Evolutionary conservation across 2,797 vertebrate genomes (phyloP), one percentile per base, ranked within the genome.

Genomic region (Syndactyla subalaris): DNA sequence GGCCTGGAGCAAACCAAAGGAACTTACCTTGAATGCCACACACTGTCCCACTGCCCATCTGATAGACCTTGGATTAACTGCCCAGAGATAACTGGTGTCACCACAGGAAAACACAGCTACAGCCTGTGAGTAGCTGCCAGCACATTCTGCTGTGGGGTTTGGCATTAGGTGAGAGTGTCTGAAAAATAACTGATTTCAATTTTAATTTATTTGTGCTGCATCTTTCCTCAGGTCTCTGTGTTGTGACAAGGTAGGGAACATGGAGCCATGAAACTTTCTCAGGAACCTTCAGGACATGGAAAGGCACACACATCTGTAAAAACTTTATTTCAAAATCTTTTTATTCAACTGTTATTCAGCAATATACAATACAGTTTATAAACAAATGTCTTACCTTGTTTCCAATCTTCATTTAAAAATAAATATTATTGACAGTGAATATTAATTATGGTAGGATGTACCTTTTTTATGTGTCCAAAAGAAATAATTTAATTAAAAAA

Each of bases 341-440:
- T 99, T 98, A 98, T 98, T 99, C 97, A 98, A 98, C 97, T 98
- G 98, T 98, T 98, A 98, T 98, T 98, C 97, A 97, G 98, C 98
- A 98, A 98, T 98, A 98, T 98, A 98, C 98, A 99, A 98, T 98
- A 98, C 98, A 97, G 97, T 98, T 98, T 98, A 98, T 98, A 99
- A 99, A 99, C 98, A 98, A 99, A 98, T 98, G 98, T 98, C 98
- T 98, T 98, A 98, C 98, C 98, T 98, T 98, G 98, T 98, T 98
- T 98, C 98, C 98, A 98, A 98, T 98, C 98, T 98, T 99, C 98
- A 98, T 98, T 99, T 98, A 99, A 99, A 99, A 99, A 99, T 99
- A 99, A 99, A 99, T 98, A 99, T 98, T 98, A 99, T 98, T 97
- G 98, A 98, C 98, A 98, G 98, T 98, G 98, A 98, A 97, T 98